Evolutionary conservation across 2,888 invertebrate genomes (phyloP), one percentile per base, ranked within the genome.

Genomic region (Elysia crispata): DNA sequence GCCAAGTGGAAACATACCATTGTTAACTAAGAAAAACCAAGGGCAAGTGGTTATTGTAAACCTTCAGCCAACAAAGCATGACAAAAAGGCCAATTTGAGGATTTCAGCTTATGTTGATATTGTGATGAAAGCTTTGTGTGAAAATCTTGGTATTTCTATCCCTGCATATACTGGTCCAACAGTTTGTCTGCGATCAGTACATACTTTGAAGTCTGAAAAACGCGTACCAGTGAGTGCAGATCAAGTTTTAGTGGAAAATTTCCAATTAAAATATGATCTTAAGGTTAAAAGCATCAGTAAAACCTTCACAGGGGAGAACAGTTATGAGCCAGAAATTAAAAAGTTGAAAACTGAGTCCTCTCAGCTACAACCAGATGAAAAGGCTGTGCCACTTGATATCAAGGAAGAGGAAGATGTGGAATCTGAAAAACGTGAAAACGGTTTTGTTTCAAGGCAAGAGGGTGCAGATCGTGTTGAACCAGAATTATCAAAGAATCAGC

Each of bases 51-150:
- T 96, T 25, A 97, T 99, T 87, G 96, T 98, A 84, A 99, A 99
- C 93, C 93, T 99, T 77, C 99, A 99, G 92, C 95, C 96, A n/a
- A 99, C 99, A 1, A 98, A 98, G 94, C 97, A 98, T 93, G 97
- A 98, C 90, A 96, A 96, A 90, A 96, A 97, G 93, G 96, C 97
- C 31, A 96, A 97, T 92, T 92, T 98, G 81, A 94, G 96, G 72
- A 97, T 98, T 85, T 95, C 97, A 89, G 94, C 95, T 23, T 98
- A 97, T 92, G 96, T 98, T 0, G 98, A 98, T 91, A 95, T 95
- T 79, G 94, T 98, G 72, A 91, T 92, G 91, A 85, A 75, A n/a
- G 69, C 81, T 33, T 80, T 92, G 31, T 91, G 90, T 81, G 94
- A 95, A 88, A 94, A 95, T 81, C 93, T 98, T 57, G 94, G 94